These are phyloP conservation scores for Parazoanthus atlanticus DNA, from an alignment of 92 coral and sea anemone genomes.

Conservation along the genomic window DNA sequence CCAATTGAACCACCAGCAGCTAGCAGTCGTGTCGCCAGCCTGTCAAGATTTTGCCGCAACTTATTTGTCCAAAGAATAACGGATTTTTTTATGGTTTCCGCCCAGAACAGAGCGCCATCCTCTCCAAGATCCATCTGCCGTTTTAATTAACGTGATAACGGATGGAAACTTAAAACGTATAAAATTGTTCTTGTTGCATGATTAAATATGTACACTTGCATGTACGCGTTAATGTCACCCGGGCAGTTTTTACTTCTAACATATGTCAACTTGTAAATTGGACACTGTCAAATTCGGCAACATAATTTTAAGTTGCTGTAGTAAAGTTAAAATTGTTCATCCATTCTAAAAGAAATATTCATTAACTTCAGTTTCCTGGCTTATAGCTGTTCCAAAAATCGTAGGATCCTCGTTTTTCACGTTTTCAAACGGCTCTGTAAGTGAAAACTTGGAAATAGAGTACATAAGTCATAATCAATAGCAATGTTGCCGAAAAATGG, in stretches of 20 bases:
- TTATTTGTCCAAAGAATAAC: slow-evolving; percentile 20
- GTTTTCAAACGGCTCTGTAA: background rate
- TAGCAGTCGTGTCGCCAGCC: background rate
- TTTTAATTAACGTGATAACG: slow-evolving; percentile 34
- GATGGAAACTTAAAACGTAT: background rate
- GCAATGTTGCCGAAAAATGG: background rate
- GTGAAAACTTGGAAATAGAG: too few species aligned
- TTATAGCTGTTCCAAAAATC: background rate
- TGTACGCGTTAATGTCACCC: background rate
- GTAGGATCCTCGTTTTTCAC: background rate
- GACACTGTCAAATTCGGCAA: background rate
- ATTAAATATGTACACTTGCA: background rate
- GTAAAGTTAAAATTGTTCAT: background rate
- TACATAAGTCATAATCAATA: too few species aligned
- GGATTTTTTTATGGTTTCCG: slow-evolving; percentile 28
- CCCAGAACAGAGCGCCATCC: slow-evolving; percentile 4
- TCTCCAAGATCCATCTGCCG: slow-evolving; percentile 12
- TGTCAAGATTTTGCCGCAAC: background rate
- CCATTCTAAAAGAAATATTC: background rate
- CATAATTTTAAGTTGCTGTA: background rate
- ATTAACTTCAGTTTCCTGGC: background rate
- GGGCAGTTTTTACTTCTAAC: background rate
- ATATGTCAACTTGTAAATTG: background rate
- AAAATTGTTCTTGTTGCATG: slow-evolving; percentile 8
- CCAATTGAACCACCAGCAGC: background rate